Conservation (phyloP, 2,888 invertebrate species). For the Cenopis cana region DNA sequence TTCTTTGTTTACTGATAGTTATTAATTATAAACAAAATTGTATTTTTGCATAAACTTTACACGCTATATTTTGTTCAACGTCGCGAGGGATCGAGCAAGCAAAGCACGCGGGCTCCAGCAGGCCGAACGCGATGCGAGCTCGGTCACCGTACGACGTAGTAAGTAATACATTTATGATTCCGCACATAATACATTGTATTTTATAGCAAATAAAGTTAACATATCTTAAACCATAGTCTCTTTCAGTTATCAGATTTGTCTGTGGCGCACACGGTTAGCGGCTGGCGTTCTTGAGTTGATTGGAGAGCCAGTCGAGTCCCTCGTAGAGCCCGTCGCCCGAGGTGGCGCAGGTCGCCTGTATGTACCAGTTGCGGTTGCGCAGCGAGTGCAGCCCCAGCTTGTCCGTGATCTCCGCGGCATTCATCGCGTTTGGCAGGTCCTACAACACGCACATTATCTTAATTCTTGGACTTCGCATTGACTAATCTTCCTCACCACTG, state of each 20-base stretch:
- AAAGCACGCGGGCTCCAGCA: conserved; percentile 58
- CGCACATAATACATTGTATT: conserved; percentile 84
- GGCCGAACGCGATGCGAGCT: conserved; percentile 57
- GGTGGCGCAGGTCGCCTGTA: conserved; percentile 99
- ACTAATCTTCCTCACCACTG: not conserved
- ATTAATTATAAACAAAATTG: conserved; percentile 72
- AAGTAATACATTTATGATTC: conserved; percentile 79
- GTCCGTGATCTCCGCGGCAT: conserved; percentile 99
- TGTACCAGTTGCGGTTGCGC: conserved; percentile 99
- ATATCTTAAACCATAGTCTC: conserved; percentile 85
- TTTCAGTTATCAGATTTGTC: conserved; percentile 80
- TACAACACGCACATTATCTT: conserved; percentile 71
- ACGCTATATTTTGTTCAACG: conserved; percentile 83
- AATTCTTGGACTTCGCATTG: not conserved
- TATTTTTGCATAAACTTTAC: conserved; percentile 80
- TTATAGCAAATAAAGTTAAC: conserved; percentile 85
- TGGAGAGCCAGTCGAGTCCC: conserved; percentile 99
- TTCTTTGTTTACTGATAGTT: conserved; percentile 65
- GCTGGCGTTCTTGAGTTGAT: conserved; percentile 99
- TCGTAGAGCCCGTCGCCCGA: conserved; percentile 99
- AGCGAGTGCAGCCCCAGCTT: conserved; percentile 99
- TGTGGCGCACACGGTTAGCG: conserved; percentile 89
- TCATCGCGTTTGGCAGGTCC: conserved; percentile 99
- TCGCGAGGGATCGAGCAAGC: conserved; percentile 76
- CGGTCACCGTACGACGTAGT: conserved; percentile 72